These are phyloP conservation scores for Periophthalmus modestus DNA, from an alignment of 2,113 vertebrate genomes.

Conservation along the genomic window DNA sequence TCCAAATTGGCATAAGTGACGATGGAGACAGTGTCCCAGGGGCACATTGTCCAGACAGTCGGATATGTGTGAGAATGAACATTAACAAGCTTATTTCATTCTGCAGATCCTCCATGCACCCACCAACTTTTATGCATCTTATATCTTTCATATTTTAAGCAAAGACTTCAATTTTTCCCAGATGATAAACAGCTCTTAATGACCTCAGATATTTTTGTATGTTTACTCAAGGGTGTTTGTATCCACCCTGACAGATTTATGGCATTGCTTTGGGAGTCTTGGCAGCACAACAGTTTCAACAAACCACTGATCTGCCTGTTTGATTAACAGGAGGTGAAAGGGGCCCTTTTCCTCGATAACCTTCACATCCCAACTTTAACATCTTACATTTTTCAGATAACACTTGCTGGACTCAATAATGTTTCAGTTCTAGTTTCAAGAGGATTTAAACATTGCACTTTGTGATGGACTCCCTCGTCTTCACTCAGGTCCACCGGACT, in stretches of 20 bases:
- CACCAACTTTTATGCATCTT: slow-evolving; percentile 31
- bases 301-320: slow-evolving; percentile 12
- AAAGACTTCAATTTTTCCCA: slow-evolving; percentile 30
- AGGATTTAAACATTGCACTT: slow-evolving; percentile 15
- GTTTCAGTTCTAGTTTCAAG: slow-evolving; percentile 3
- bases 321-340: slow-evolving; percentile 25
- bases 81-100: slow-evolving; percentile 68
- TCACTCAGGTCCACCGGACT: slow-evolving; percentile 9
- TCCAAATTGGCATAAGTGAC: slow-evolving; percentile 69
- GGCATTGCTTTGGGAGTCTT: slow-evolving; percentile 30
- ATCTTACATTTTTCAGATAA: slow-evolving; percentile 20
- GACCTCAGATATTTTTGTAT: slow-evolving; percentile 32
- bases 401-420: background rate
- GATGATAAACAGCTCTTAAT: slow-evolving; percentile 32
- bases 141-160: background rate
- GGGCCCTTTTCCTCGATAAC: slow-evolving; percentile 10
- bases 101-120: slow-evolving; percentile 42
- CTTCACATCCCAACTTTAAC: slow-evolving; percentile 14
- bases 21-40: slow-evolving; percentile 55
- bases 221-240: slow-evolving; percentile 35
- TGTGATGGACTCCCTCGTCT: background rate
- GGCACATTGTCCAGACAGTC: slow-evolving; percentile 63
- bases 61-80: slow-evolving; percentile 57
- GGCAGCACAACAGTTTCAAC: slow-evolving; percentile 26
- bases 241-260: slow-evolving; percentile 29